Evolutionary conservation across 2,113 vertebrate species (phyloP), one percentile per base, ranked within the genome.

Genomic region (Pipa parva): DNA sequence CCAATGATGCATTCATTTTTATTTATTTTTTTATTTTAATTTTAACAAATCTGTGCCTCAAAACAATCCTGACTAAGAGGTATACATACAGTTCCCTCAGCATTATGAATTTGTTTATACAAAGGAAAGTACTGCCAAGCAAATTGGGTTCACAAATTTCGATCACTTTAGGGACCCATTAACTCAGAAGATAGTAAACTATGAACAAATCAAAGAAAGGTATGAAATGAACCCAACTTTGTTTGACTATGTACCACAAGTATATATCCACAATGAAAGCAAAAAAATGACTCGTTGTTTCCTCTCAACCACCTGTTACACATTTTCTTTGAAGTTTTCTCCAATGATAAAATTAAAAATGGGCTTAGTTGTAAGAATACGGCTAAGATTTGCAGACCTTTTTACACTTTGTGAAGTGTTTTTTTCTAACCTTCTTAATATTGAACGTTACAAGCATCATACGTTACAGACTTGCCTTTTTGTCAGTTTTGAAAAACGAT

Each of bases 281-380:
- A 55, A 28, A 50, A 76, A 75, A 71, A 65, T 60, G 9, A 78
- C 71, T 70, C 74, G 73, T 75, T 73, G 73, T 73, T 69, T 69
- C 73, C 74, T 68, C 13, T 68, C 59, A 68, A 50, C 75, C 73
- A 51, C 69, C 63, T 78, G 64, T 73, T 80, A 48, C 42, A 36
- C n/a, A 66, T 2, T 58, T 33, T 58, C 26, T 11, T 48, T n/a
- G 46, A 71, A 71, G 62, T 63, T 71, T 60, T 42, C 72, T 73
- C 72, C 56, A 51, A 50, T 42, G 63, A 71, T 76, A 77, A 71
- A 52, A 54, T 48, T 10, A 0, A 0, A 26, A 18, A 49, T 18
- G 0, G 26, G 76, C 67, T 25, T 24, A 3, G 6, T 42, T 42
- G 6, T 42, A n/a, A 42, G 13, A 4, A 3, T 5, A 17, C 13